Evolutionary conservation across 2,113 vertebrate genomes (phyloP), one percentile per base, ranked within the genome.

Genomic region (Leptodactylus fuscus): DNA sequence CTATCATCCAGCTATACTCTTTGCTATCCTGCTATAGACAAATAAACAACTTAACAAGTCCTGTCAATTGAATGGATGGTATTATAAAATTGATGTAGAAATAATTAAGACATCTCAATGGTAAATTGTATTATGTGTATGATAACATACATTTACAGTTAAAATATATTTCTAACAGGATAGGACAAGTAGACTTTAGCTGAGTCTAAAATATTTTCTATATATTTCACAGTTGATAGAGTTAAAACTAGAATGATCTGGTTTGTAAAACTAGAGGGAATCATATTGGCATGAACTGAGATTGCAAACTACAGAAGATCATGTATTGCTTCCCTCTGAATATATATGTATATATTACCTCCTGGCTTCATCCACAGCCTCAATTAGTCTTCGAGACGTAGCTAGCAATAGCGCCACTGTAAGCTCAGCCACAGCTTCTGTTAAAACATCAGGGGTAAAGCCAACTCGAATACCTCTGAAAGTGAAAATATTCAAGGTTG

Each of bases 391-490:
- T 48, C 95, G 92, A 22, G 95, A 93, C 0, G 95, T 92, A 74
- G 95, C 92, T 73, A 96, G 91, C 69, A 96, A 92, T 60, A 93
- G 89, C 67, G 94, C 92, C 3, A 94, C 92, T 0, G 90, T 94
- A 83, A 94, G 89, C 70, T 94, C 92, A 1, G 94, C 93, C 6
- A 92, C 92, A 8, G 88, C 93, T 13, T 93, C 93, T 0, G 93
- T 94, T 85, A 93, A 81, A 46, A 94, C 91, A 13, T 92, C 92
- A 0, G 94, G 92, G 6, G 92, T 94, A 89, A 91, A 90, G 79
- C 95, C 95, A n/a, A 96, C 91, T 67, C 94, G 89, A 83, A 95
- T 94, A 0, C 92, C 92, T 8, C 95, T 95, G 88, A 18, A 18
- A 46, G 53, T 27, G 18, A 18, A 0, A 12, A 62, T 16, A 65